phyloP scores from a whole-genome alignment of 1,140 invertebrate species.

The Meloidogyne chitwoodi region DNA sequence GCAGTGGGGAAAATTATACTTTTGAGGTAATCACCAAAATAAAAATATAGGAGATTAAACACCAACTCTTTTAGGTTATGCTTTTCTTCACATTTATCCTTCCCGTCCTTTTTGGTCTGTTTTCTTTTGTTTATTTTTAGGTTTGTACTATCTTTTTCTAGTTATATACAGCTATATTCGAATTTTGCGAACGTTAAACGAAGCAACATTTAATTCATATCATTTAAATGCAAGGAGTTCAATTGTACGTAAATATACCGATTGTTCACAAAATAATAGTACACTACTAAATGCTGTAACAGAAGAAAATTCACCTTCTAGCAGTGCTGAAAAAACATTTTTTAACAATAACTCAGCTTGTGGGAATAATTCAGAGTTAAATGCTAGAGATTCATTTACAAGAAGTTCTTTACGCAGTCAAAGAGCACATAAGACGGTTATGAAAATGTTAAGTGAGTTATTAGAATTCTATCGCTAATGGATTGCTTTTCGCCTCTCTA shows the following conservation, averaged over 20 bases:
- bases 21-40: too few species aligned
- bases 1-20: slow-evolving; percentile 30
- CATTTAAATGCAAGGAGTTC: slow-evolving; percentile 33
- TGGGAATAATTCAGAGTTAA: neutral
- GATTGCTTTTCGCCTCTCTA: neutral
- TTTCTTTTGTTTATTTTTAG: neutral
- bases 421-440: slow-evolving; percentile 50
- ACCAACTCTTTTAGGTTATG: slow-evolving; percentile 30
- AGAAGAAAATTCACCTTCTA: neutral
- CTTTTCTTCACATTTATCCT: slow-evolving; percentile 54
- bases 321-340: neutral
- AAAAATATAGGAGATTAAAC: neutral
- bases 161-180: slow-evolving; percentile 45
- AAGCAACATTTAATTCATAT: slow-evolving; percentile 27
- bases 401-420: slow-evolving; percentile 41
- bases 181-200: slow-evolving; percentile 53
- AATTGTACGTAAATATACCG: neutral
- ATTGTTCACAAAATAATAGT: neutral
- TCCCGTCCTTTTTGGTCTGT: slow-evolving; percentile 49
- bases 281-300: neutral
- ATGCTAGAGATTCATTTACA: slow-evolving; percentile 22
- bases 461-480: too few species aligned
- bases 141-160: neutral
- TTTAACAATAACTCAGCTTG: neutral
- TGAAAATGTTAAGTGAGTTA: slow-evolving; percentile 48